Evolutionary conservation across 2,113 vertebrate species (phyloP), one percentile per base, ranked within the genome.

Genomic region (Myotis yumanensis): DNA sequence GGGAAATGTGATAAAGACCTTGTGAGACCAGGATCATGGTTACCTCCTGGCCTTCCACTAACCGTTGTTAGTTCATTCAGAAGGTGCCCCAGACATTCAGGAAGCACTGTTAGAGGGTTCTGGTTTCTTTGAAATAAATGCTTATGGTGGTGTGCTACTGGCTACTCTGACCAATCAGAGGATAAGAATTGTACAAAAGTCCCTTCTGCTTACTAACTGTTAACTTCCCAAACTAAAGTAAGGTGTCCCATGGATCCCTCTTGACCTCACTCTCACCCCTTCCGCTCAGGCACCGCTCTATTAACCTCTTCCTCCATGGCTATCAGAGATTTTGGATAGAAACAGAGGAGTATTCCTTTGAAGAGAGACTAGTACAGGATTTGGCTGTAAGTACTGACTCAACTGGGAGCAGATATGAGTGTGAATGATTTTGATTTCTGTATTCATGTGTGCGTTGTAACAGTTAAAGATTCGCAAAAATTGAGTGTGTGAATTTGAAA

Each of bases 291-390:
- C 99, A 99, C 99, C 99, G 99, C 98, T 99, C 99, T 99, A 99
- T 99, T 99, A 99, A 99, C 99, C 99, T 99, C 99, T 99, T 99
- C 99, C 99, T 99, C 98, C 99, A 99, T 99, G 99, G 99, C 98
- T 99, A 99, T 99, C 99, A 99, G 98, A 99, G 99, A 98, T 99
- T 99, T 99, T 99, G 99, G 99, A 99, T 99, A 99, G 99, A 99
- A 99, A 99, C 99, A 99, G 99, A 99, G 98, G 99, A 99, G 97
- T 99, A 99, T 99, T 99, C 99, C 97, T 99, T 99, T 99, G 99
- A 99, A 98, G 99, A 99, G 99, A 99, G 99, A 98, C 99, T 99
- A 99, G 99, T 99, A 98, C 99, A 99, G 98, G 99, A 99, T 98
- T 99, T 99, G 98, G 99, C 99, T 99, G 99, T 99, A 99, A 99